phyloP scores from a whole-genome alignment of 2,888 invertebrate species.

The Creontiades dilutus region DNA sequence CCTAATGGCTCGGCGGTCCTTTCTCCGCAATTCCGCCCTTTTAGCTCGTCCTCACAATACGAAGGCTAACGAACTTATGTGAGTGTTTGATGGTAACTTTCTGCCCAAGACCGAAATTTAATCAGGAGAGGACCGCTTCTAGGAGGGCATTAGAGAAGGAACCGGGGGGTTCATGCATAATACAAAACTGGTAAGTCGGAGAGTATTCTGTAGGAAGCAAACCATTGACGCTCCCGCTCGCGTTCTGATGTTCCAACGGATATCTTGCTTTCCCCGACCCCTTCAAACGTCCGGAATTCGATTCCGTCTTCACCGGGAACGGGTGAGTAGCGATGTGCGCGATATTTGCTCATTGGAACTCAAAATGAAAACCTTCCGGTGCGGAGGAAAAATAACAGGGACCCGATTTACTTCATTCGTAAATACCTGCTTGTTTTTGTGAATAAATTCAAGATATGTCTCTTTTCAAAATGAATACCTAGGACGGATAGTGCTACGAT shows the following conservation, averaged over 20 bases:
- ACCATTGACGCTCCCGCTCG: slow-evolving; percentile 17
- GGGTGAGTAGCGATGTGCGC: not conserved
- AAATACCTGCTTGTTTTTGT: too few relatives aligned
- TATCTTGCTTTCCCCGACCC: not conserved
- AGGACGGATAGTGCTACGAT: too few relatives aligned
- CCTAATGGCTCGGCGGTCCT: slow-evolving; percentile 9
- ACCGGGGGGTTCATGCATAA: slow-evolving; percentile 18
- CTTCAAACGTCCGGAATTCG: not conserved
- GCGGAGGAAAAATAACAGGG: not conserved
- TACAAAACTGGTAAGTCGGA: slow-evolving; percentile 35
- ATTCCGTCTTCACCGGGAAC: not conserved
- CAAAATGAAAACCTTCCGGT: not conserved
- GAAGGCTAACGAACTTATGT: slow-evolving; percentile 38
- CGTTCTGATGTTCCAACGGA: not conserved
- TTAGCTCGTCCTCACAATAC: slow-evolving; percentile 1
- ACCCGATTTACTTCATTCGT: too few relatives aligned
- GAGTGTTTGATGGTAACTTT: slow-evolving; percentile 40
- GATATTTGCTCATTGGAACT: slow-evolving; percentile 10
- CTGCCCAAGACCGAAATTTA: slow-evolving; percentile 5
- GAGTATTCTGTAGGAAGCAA: slow-evolving; percentile 19
- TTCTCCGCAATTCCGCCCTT: not conserved
- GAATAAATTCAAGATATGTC: too few relatives aligned
- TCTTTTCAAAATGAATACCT: too few relatives aligned
- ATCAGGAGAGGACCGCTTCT: slow-evolving; percentile 20
- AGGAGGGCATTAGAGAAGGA: slow-evolving; percentile 23